Percentiles rank a stretch among this genome's conserved stretches.
These are phyloP conservation scores for Cerastoderma edule DNA, from an alignment of 2,888 invertebrate genomes.

Conservation along the genomic window DNA sequence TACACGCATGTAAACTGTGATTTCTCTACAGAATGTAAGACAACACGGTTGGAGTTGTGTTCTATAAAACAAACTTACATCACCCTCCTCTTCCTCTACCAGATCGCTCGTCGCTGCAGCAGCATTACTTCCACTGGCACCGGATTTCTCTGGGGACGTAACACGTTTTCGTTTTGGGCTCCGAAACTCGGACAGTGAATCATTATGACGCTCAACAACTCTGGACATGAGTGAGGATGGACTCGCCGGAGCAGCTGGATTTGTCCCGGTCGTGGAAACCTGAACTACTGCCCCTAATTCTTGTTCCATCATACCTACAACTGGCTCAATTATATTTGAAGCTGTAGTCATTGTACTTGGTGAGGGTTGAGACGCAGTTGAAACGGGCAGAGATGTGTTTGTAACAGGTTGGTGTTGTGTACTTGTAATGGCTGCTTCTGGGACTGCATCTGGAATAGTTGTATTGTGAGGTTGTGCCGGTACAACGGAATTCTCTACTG, in stretches of 20 bases:
- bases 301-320: background rate
- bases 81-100: conserved; percentile 61
- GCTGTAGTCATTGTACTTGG: background rate
- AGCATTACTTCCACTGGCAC: conserved; percentile 18
- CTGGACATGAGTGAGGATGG: background rate
- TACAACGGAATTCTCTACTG: too few relatives aligned
- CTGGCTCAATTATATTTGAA: background rate
- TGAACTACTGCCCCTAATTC: background rate
- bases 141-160: conserved; percentile 58
- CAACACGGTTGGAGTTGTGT: background rate
- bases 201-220: background rate
- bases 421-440: too few relatives aligned
- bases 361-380: background rate
- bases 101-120: conserved; percentile 43
- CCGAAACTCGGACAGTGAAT: conserved; percentile 67
- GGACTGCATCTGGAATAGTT: too few relatives aligned
- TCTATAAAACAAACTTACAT: conserved; percentile 5
- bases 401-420: too few relatives aligned
- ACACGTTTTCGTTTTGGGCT: conserved; percentile 70
- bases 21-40: too few relatives aligned
- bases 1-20: too few relatives aligned
- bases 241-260: background rate
- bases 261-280: background rate
- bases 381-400: background rate
- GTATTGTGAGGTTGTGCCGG: too few relatives aligned